A percentile compares a stretch with the other conserved stretches of the same genome.
phyloP scores from a whole-genome alignment of 1,140 invertebrate species.

The Trigoniulus corallinus region DNA sequence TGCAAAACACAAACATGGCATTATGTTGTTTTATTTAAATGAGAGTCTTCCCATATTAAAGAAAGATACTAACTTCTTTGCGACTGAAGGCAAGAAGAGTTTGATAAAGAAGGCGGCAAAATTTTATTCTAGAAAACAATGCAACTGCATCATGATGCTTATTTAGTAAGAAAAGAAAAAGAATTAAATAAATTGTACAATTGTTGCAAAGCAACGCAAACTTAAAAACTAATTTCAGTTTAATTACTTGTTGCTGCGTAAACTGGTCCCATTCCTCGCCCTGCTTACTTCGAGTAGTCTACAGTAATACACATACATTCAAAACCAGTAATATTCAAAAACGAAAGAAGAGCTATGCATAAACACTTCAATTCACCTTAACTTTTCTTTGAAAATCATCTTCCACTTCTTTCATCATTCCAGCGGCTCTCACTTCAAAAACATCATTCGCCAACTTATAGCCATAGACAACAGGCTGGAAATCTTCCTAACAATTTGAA shows the following conservation, averaged over 20 bases:
- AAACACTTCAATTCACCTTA: constrained; percentile 9
- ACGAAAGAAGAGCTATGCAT: background rate
- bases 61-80: constrained; percentile 32
- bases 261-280: constrained; percentile 23
- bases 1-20: constrained; percentile 9
- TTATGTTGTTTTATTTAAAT: background rate
- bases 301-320: constrained; percentile 1
- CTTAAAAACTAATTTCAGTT: too few species aligned
- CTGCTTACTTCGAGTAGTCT: constrained; percentile 22
- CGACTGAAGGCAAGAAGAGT: constrained; percentile 48
- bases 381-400: constrained; percentile 67
- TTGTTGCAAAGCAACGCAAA: too few species aligned
- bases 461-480: constrained; percentile 84
- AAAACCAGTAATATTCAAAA: constrained; percentile 6
- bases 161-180: constrained; percentile 13
- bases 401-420: constrained; percentile 77
- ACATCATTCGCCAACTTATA: constrained; percentile 70
- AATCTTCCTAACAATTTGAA: constrained; percentile 56
- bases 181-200: too few species aligned
- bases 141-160: constrained; percentile 34
- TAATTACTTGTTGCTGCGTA: constrained; percentile 23
- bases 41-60: background rate
- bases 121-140: constrained; percentile 62
- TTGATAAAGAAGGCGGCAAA: constrained; percentile 69
- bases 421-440: constrained; percentile 57